phyloP scores from a whole-genome alignment of 1,140 invertebrate genomes.

The Drosophila rhopaloa region DNA sequence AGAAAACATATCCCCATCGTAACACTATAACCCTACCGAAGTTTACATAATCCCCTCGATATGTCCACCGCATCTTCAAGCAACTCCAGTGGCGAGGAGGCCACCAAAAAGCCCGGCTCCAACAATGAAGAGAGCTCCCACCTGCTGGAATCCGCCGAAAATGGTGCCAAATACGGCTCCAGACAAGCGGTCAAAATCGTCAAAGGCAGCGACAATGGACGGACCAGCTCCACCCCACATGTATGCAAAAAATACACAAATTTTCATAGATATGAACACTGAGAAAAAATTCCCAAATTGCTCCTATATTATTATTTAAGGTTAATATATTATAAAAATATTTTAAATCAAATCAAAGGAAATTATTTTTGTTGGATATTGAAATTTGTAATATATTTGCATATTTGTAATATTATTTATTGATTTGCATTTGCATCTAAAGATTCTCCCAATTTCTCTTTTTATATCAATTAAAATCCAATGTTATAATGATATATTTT shows the following conservation, averaged over 20 bases:
- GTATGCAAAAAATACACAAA: conserved; percentile 34
- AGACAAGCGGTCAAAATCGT: conserved; percentile 79
- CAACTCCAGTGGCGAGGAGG: conserved; percentile 63
- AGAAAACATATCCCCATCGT: conserved; percentile 62
- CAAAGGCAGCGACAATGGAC: conserved; percentile 64
- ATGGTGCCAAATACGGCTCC: conserved; percentile 79
- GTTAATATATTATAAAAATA: no score
- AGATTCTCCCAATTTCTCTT: no score
- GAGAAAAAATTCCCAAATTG: background rate
- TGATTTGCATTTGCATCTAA: no score
- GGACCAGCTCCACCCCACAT: conserved; percentile 42
- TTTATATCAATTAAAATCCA: no score
- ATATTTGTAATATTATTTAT: no score
- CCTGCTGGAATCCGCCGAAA: conserved; percentile 75
- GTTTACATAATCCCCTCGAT: conserved; percentile 50
- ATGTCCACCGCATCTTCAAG: conserved; percentile 75
- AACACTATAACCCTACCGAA: conserved; percentile 39
- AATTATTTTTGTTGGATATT: no score
- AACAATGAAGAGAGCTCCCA: conserved; percentile 80
- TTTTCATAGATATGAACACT: conserved; percentile 10
- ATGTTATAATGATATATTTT: no score
- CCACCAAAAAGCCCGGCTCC: conserved; percentile 49
- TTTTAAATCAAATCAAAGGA: no score
- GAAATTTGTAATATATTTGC: no score
- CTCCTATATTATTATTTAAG: no score